Percentiles rank a stretch among this genome's conserved stretches.
Evolutionary conservation across 2,113 vertebrate genomes (phyloP).

Genomic region (Macrotus californicus): DNA sequence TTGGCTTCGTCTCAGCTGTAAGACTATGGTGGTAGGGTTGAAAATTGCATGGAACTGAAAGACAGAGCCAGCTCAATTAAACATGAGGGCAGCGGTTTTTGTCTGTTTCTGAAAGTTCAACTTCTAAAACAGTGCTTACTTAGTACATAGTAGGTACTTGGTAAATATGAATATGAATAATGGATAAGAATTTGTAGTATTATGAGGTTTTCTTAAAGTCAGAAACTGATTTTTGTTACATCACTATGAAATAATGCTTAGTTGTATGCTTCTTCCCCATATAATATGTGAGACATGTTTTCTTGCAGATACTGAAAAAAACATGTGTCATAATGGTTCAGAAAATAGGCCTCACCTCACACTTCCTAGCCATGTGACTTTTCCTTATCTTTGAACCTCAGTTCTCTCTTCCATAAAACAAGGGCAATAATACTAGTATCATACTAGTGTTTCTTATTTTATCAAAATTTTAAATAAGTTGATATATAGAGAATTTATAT

Average conservation of each 20-base stretch:
- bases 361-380: not conserved
- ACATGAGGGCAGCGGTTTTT: not conserved
- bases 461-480: not conserved
- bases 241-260: not conserved
- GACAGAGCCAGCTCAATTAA: not conserved
- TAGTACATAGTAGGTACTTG: not conserved
- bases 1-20: not conserved
- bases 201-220: not conserved
- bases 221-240: not conserved
- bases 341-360: not conserved
- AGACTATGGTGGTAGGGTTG: not conserved
- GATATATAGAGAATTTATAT: not conserved
- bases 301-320: not conserved
- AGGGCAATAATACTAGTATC: not conserved
- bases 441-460: not conserved
- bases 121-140: not conserved
- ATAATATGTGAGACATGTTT: not conserved
- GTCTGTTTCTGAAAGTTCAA: not conserved
- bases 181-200: not conserved
- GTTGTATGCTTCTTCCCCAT: not conserved
- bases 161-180: not conserved
- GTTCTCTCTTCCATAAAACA: not conserved
- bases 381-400: not conserved
- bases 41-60: not conserved
- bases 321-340: not conserved